phyloP scores from a whole-genome alignment of 2,888 invertebrate genomes.

The Microchrysa polita region DNA sequence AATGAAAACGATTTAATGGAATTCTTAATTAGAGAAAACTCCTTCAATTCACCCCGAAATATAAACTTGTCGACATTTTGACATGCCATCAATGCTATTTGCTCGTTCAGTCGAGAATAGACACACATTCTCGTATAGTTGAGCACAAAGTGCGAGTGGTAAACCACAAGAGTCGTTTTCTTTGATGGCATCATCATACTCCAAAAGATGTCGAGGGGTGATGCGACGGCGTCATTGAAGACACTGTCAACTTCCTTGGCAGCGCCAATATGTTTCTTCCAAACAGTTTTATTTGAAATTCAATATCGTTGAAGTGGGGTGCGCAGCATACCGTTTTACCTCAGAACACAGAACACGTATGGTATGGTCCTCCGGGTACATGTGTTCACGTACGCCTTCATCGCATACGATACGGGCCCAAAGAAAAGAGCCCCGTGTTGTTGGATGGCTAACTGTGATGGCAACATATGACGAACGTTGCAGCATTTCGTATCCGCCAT shows the following conservation, averaged over 20 bases:
- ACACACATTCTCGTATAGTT: conserved; percentile 12
- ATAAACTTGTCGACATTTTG: too few species aligned
- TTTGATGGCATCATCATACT: conserved; percentile 19
- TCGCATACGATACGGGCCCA: conserved; percentile 7
- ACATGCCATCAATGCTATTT: neutral
- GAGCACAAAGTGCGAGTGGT: conserved; percentile 9
- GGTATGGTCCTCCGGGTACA: neutral
- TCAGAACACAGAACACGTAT: neutral
- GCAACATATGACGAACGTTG: neutral
- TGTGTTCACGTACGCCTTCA: conserved; percentile 17
- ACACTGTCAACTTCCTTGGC: conserved; percentile 8
- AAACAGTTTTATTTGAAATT: conserved; percentile 25
- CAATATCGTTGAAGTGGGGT: conserved; percentile 24
- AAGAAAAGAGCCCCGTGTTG: neutral
- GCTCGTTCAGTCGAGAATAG: conserved; percentile 5
- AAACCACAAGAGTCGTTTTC: conserved; percentile 25
- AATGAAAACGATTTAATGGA: too few species aligned
- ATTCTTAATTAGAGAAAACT: too few species aligned
- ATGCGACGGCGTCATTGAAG: neutral
- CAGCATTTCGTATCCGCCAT: neutral
- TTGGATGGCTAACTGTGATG: neutral
- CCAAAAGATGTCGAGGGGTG: neutral
- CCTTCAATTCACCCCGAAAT: too few species aligned
- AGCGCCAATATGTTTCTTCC: neutral
- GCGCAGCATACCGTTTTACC: neutral